Evolutionary conservation across 37 sponge, comb jelly and placozoan genomes (phyloP).

Genomic region (Cliona cf. orientalis): DNA sequence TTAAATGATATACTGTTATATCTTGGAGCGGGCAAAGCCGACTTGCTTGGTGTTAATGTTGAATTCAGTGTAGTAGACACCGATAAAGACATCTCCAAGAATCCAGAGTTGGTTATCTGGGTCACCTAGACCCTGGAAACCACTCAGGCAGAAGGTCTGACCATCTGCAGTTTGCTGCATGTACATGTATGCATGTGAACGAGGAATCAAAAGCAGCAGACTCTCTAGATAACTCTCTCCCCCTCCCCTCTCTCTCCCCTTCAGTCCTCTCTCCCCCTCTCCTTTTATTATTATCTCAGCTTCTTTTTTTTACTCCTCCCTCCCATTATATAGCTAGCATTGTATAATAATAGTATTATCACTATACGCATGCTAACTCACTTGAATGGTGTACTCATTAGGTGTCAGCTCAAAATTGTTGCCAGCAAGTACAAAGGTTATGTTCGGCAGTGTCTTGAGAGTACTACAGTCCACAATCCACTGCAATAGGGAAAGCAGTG

Average conservation of each 20-base stretch:
- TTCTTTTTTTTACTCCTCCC: too few species aligned
- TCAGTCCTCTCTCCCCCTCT: too few species aligned
- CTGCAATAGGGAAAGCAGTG: slow-evolving; percentile 8
- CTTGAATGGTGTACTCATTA: slow-evolving; percentile 75
- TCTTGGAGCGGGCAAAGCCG: slow-evolving; percentile 74
- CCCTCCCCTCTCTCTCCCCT: background rate
- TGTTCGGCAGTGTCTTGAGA: slow-evolving; percentile 62
- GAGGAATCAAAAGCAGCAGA: background rate
- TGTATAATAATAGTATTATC: too few species aligned
- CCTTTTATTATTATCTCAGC: too few species aligned
- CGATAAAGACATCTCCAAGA: slow-evolving; percentile 95
- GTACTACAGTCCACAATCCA: slow-evolving; percentile 63
- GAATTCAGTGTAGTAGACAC: slow-evolving; percentile 92
- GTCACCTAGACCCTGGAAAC: slow-evolving; percentile 86
- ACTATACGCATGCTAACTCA: slow-evolving; percentile 6
- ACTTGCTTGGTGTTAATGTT: slow-evolving; percentile 81
- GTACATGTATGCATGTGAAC: background rate
- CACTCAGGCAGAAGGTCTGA: slow-evolving; percentile 70
- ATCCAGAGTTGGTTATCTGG: slow-evolving; percentile 83
- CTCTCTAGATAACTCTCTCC: too few species aligned
- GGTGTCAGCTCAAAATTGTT: slow-evolving; percentile 59
- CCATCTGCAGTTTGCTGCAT: background rate
- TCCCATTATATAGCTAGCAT: too few species aligned
- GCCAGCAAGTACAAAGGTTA: slow-evolving; percentile 64
- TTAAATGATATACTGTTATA: too few species aligned